Conservation (phyloP, 2,113 vertebrate genomes). For the Prionailurus viverrinus region DNA sequence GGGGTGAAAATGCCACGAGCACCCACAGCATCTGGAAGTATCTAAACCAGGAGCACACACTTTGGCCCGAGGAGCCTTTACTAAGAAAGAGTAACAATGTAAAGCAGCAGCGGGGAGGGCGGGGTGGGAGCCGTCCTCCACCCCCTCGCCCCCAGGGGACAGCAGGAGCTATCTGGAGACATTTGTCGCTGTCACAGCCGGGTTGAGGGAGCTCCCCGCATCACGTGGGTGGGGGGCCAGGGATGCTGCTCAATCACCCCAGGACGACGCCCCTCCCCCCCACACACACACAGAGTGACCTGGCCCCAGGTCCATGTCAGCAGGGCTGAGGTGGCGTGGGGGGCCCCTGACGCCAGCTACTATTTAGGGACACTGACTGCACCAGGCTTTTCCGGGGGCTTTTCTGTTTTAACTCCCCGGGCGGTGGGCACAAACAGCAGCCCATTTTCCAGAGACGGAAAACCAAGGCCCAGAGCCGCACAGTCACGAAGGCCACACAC, state of each 20-base stretch:
- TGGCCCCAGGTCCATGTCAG: rapidly evolving
- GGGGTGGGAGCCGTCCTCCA: not conserved
- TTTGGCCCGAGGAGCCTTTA: not conserved
- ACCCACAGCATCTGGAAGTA: not conserved
- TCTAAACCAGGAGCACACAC: not conserved
- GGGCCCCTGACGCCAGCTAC: too few species aligned
- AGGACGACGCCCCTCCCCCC: too few species aligned
- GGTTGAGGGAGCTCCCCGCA: not conserved
- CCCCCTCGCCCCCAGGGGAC: not conserved
- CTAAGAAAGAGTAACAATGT: not conserved
- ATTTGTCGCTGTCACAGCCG: not conserved
- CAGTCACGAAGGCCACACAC: not conserved
- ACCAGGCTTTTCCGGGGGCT: not conserved
- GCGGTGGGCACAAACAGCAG: rapidly evolving
- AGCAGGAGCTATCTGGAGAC: not conserved
- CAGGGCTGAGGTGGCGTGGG: rapidly evolving
- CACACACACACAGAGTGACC: not conserved
- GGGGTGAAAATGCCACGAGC: not conserved
- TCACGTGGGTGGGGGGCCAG: not conserved
- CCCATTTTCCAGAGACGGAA: not conserved
- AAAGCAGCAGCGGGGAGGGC: not conserved
- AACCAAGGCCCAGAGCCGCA: not conserved
- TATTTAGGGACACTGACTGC: not conserved
- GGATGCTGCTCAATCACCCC: not conserved
- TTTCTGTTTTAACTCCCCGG: not conserved